phyloP scores from a whole-genome alignment of 2,797 vertebrate species.

The Gymnothorax javanicus region DNA sequence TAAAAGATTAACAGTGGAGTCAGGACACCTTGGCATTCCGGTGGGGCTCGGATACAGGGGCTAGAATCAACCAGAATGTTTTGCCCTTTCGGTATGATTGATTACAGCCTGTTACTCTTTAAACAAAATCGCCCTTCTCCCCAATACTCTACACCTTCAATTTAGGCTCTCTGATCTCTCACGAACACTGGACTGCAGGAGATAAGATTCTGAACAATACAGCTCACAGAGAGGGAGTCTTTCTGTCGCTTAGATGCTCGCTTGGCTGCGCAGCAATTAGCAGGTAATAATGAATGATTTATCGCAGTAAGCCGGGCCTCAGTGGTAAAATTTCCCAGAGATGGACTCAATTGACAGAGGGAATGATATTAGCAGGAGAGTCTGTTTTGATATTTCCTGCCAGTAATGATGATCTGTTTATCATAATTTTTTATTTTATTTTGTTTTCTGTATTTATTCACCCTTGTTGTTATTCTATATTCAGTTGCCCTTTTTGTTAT shows the following conservation, averaged over 20 bases:
- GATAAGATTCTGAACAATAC: background rate
- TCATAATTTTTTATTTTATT: too few species aligned
- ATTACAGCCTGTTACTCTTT: background rate
- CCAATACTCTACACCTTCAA: background rate
- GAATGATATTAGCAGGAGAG: too few species aligned
- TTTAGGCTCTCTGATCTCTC: background rate
- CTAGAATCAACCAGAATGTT: background rate
- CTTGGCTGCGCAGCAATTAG: background rate
- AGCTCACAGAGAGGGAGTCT: background rate
- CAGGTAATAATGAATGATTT: background rate
- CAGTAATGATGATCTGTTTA: too few species aligned
- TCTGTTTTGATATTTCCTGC: too few species aligned
- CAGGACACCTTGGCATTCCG: background rate
- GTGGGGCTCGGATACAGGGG: background rate
- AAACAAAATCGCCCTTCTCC: background rate
- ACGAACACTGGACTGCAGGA: background rate
- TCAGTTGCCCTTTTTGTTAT: too few species aligned
- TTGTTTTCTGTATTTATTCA: too few species aligned
- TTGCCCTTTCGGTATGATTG: background rate
- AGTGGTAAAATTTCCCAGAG: too few species aligned
- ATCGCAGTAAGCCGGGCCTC: background rate
- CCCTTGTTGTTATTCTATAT: too few species aligned
- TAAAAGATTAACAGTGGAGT: background rate
- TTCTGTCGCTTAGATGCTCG: background rate
- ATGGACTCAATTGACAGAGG: too few species aligned